phyloP scores from a whole-genome alignment of 2,888 invertebrate genomes.

The Lapara coniferarum region DNA sequence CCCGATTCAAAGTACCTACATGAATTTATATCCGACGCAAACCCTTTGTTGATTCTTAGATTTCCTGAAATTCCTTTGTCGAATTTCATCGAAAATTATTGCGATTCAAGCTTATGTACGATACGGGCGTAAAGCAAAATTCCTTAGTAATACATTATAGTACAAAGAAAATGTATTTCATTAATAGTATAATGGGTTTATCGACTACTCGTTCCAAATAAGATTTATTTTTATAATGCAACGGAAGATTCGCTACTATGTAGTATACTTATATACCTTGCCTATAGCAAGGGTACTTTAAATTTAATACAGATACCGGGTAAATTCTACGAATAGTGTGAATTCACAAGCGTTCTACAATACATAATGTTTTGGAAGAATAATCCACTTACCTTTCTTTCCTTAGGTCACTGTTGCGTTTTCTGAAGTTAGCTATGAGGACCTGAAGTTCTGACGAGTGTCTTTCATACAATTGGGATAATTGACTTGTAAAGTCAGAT shows the following conservation, averaged over 20 bases:
- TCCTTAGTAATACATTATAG: neutral
- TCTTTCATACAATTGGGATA: conserved; percentile 94
- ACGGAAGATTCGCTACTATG: no score
- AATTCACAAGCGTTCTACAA: no score
- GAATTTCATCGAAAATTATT: conserved; percentile 4
- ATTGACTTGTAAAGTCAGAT: conserved; percentile 94
- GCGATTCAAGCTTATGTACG: neutral
- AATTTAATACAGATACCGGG: no score
- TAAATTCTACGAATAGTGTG: no score
- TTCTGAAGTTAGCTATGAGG: conserved; percentile 93
- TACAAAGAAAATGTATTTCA: conserved; percentile 8
- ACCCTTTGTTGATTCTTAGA: neutral
- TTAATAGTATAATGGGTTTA: neutral
- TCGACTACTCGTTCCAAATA: neutral
- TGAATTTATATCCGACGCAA: neutral
- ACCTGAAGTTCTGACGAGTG: conserved; percentile 94
- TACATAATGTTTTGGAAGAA: neutral
- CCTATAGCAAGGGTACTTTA: no score
- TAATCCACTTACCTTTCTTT: conserved; percentile 88
- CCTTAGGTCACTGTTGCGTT: conserved; percentile 92
- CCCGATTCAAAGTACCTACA: neutral
- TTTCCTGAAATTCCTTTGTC: conserved; percentile 6
- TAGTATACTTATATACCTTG: no score
- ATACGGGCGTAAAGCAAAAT: neutral
- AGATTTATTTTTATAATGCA: no score